Evolutionary conservation across 2,888 invertebrate species (phyloP).

Genomic region (Mechanitis mazaeus): DNA sequence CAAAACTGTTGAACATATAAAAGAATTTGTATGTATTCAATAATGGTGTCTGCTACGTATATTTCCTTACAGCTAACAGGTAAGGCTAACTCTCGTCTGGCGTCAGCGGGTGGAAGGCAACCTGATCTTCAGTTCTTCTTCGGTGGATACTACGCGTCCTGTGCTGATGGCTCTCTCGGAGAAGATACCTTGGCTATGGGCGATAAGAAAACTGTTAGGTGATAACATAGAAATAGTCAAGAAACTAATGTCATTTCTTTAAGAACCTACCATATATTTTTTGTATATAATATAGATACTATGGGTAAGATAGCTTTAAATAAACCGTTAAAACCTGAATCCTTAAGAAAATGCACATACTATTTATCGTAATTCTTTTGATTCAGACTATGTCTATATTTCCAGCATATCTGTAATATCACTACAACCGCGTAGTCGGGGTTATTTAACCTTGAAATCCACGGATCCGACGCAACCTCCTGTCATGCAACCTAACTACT

Average conservation of each 20-base stretch:
- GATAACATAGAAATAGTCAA: no score
- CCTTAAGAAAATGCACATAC: no score
- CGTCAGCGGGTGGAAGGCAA: conserved; percentile 75
- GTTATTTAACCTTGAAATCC: conserved; percentile 78
- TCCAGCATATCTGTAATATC: conserved; percentile 77
- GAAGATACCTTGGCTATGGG: conserved; percentile 40
- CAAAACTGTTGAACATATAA: no score
- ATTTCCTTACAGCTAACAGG: conserved; percentile 67
- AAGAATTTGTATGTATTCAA: not conserved
- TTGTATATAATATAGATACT: no score
- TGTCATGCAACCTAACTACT: conserved; percentile 86
- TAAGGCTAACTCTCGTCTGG: conserved; percentile 77
- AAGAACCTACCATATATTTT: no score
- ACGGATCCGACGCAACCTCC: conserved; percentile 83
- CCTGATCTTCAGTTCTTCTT: conserved; percentile 83
- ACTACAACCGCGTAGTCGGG: conserved; percentile 81
- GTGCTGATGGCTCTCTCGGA: conserved; percentile 70
- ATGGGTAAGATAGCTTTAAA: no score
- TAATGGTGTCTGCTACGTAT: not conserved
- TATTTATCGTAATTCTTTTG: not conserved
- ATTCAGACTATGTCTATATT: not conserved
- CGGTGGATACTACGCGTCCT: conserved; percentile 79
- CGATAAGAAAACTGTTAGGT: conserved; percentile 53
- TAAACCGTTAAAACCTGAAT: no score
- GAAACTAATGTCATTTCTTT: no score